Percentiles rank a stretch among this genome's conserved stretches.
Evolutionary conservation across 2,113 vertebrate species (phyloP).

Genomic region (Heloderma charlesbogerti): DNA sequence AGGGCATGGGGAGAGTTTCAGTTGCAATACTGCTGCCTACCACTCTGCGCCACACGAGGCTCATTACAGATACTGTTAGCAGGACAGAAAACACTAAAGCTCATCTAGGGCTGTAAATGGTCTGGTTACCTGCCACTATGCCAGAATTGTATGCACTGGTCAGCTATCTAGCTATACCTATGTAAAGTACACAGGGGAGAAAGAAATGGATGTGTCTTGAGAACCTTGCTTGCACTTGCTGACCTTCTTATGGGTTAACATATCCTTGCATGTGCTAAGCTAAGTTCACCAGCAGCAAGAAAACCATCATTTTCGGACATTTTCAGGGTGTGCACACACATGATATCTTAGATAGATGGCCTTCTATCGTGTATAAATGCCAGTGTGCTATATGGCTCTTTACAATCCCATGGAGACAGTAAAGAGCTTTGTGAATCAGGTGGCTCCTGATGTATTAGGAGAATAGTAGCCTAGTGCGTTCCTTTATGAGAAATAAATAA

Average conservation of each 20-base stretch:
- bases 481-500: not conserved
- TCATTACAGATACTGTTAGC: no score
- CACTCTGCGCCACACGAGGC: no score
- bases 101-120: not conserved
- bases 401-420: not conserved
- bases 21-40: no score
- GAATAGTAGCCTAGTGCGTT: not conserved
- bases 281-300: not conserved
- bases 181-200: not conserved
- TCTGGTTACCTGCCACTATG: not conserved
- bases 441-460: not conserved
- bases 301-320: not conserved
- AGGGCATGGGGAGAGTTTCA: no score
- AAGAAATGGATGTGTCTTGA: not conserved
- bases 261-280: not conserved
- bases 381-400: not conserved
- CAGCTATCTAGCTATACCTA: not conserved
- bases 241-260: not conserved
- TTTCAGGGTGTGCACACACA: not conserved
- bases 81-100: slow-evolving; percentile 53
- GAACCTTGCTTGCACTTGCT: not conserved
- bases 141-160: not conserved
- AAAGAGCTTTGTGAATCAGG: not conserved
- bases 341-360: not conserved
- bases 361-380: not conserved